phyloP scores from a whole-genome alignment of 2,888 invertebrate species.

The Drosophila peninsularis region DNA sequence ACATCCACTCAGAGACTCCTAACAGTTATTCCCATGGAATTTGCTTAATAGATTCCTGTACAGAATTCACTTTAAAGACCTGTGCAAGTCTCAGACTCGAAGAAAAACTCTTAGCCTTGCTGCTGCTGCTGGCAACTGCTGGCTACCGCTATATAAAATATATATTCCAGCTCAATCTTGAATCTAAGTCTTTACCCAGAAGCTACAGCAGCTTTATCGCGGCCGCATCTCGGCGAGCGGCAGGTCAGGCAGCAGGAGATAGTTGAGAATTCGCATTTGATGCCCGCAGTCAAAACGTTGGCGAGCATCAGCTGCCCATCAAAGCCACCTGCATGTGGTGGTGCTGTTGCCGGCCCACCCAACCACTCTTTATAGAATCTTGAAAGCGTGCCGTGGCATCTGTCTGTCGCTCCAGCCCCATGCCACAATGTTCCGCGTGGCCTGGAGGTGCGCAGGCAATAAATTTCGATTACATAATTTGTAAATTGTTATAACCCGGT shows the following conservation, averaged over 20 bases:
- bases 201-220: slow-evolving; percentile 44
- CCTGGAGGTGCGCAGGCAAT: slow-evolving; percentile 58
- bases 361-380: slow-evolving; percentile 35
- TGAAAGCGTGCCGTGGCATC: slow-evolving; percentile 39
- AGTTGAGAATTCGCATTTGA: slow-evolving; percentile 35
- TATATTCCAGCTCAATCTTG: slow-evolving; percentile 19
- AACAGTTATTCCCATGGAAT: not conserved
- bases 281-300: slow-evolving; percentile 42
- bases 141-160: not conserved
- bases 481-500: slow-evolving; percentile 81
- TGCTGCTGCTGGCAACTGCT: not conserved
- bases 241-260: not conserved
- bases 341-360: slow-evolving; percentile 50
- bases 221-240: not conserved
- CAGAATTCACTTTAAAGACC: not conserved
- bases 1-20: not conserved
- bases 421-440: slow-evolving; percentile 3
- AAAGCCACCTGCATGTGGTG: slow-evolving; percentile 66
- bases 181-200: slow-evolving; percentile 19
- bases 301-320: slow-evolving; percentile 66
- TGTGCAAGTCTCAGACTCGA: not conserved
- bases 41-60: not conserved
- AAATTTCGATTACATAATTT: slow-evolving; percentile 83
- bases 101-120: not conserved
- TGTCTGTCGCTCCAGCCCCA: not conserved